Base-by-base conservation (phyloP, 1,140 invertebrate species). In the Drosophila chauvacae region DNA sequence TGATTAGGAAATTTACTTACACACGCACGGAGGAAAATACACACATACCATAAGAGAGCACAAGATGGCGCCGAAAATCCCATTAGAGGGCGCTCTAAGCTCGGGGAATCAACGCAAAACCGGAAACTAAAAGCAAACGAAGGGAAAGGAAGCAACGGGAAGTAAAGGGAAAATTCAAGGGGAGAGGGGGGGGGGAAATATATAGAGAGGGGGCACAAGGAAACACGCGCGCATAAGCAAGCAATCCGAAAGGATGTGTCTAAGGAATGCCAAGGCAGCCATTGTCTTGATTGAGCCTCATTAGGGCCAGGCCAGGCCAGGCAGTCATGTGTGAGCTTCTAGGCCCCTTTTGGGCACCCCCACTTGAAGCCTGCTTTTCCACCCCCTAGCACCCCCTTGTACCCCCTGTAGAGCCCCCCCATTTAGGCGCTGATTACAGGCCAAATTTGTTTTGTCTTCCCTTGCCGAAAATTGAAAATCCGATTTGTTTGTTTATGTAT, bases 1-100 rank as follows among this genome's bases (percentile, higher is more conserved):
- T 91, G 90, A 91, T 91, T 91, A 91, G 90, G 77, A 91, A 91
- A 91, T 90, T 91, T 91, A 73, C 85, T 90, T 85, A 90, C 75
- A 72, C 77, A 79, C 42, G 57, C 33, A 65, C 41, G 51, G 20
- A 26, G 11, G 35, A 11, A 63, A 16, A 33, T 13, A 65, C 69
- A 65, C 68, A 55, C 37, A 16, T 20, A 42, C 39, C 20, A 26
- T 26, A 33, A 45, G 63, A 41, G 56, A 23, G 56, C 41, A 70
- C 69, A 88, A 88, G 81, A 90, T 88, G 85, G 85, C 85, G 83
- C 61, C 72, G 55, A 57, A 90, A 88, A 88, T 88, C 85, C 85
- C 85, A 88, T 88, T 88, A 88, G 85, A 58, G 69, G 82, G 82
- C 81, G 81, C 83, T 86, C 70, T 87, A 81, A 87, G 75, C 82